phyloP scores from a whole-genome alignment of 1,140 invertebrate genomes.

The Drosophila trapezifrons region DNA sequence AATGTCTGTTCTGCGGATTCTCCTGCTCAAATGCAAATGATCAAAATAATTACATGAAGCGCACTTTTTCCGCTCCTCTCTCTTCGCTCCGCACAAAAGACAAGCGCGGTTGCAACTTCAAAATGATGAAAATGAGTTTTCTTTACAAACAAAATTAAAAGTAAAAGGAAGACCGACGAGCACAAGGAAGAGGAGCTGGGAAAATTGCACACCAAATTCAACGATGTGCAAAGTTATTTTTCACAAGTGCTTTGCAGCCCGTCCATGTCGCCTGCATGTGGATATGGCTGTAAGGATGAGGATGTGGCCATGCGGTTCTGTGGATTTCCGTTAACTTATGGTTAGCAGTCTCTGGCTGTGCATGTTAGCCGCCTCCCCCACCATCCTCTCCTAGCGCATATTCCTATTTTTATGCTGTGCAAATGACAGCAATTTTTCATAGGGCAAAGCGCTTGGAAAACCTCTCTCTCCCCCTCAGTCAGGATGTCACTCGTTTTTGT shows the following conservation, averaged over 20 bases:
- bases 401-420: constrained; percentile 82
- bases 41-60: constrained; percentile 83
- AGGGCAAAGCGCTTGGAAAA: constrained; percentile 74
- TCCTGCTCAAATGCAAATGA: constrained; percentile 72
- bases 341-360: constrained; percentile 60
- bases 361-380: constrained; percentile 6
- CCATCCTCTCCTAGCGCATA: constrained; percentile 27
- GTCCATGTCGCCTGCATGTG: constrained; percentile 74
- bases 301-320: constrained; percentile 74
- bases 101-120: constrained; percentile 78
- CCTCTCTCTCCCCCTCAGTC: constrained; percentile 6
- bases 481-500: constrained; percentile 30
- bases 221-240: constrained; percentile 83
- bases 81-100: constrained; percentile 54
- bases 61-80: constrained; percentile 47
- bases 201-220: constrained; percentile 81
- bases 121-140: constrained; percentile 83
- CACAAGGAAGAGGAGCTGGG: constrained; percentile 18
- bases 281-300: constrained; percentile 59
- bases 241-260: constrained; percentile 79
- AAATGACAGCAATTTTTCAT: constrained; percentile 83
- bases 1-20: constrained; percentile 41
- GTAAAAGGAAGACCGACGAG: constrained; percentile 44
- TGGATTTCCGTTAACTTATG: constrained; percentile 82
- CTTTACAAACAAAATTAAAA: constrained; percentile 83